Conservation (phyloP, 2,888 invertebrate genomes). For the Macrosiphum euphorbiae region DNA sequence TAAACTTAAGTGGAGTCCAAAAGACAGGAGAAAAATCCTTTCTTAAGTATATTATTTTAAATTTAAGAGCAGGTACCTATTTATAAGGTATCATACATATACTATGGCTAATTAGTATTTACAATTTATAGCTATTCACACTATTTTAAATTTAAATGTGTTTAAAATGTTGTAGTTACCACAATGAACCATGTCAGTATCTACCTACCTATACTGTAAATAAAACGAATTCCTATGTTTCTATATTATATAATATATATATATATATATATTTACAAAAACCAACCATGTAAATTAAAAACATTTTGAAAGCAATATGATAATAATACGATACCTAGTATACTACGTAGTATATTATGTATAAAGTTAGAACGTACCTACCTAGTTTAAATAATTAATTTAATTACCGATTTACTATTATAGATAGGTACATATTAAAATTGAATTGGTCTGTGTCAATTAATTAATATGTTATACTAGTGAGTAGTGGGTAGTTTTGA, state of each 20-base stretch:
- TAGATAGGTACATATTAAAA: background rate
- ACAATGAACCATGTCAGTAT: background rate
- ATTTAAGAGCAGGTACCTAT: background rate
- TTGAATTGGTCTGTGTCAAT: background rate
- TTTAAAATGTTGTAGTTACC: background rate
- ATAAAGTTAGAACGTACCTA: background rate
- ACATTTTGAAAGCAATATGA: background rate
- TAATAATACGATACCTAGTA: background rate
- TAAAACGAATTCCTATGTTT: background rate
- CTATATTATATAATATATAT: background rate
- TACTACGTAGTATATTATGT: background rate
- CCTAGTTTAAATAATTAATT: background rate
- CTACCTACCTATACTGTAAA: background rate
- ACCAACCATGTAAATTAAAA: background rate
- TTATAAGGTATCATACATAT: background rate
- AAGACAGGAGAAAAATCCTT: background rate
- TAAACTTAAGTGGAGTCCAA: background rate
- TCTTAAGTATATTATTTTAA: background rate
- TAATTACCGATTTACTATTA: background rate
- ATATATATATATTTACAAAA: background rate
- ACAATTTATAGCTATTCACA: background rate
- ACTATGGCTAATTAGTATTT: background rate
- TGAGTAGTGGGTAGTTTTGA: background rate
- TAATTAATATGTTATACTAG: background rate
- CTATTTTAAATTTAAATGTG: background rate